These are phyloP conservation scores for Coptodon bakossiorum DNA, from an alignment of 2,113 vertebrate species.

Conservation along the genomic window DNA sequence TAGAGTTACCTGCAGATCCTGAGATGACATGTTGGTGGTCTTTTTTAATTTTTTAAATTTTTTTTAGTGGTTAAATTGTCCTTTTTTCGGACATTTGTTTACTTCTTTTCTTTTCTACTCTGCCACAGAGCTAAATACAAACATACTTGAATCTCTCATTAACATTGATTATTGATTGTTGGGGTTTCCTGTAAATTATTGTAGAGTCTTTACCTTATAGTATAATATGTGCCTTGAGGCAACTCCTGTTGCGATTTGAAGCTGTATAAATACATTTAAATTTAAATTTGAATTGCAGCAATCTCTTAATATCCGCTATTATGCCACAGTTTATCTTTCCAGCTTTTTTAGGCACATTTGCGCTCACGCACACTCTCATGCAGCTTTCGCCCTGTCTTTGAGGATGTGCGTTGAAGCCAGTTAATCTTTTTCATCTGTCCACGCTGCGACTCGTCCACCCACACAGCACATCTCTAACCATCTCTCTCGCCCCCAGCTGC, in stretches of 20 bases:
- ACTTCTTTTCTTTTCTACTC: neutral
- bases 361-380: neutral
- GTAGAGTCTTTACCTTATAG: neutral
- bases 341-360: neutral
- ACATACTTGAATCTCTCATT: neutral
- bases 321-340: neutral
- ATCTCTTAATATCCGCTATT: neutral
- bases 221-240: neutral
- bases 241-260: neutral
- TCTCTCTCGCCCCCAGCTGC: slow-evolving; percentile 37
- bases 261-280: neutral
- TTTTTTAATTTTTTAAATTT: rapidly evolving
- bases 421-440: slow-evolving; percentile 64
- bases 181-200: neutral
- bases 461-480: slow-evolving; percentile 51
- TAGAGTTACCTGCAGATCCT: neutral
- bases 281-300: neutral
- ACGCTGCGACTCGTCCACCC: slow-evolving; percentile 47
- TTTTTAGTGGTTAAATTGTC: neutral
- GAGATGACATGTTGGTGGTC: neutral
- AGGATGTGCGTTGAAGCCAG: slow-evolving; percentile 16
- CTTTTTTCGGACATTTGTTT: neutral
- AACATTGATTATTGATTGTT: neutral
- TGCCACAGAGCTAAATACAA: neutral
- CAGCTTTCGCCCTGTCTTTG: slow-evolving; percentile 12